Base-by-base conservation (phyloP, 2,113 vertebrate genomes). In the Illadopsis cleaveri region DNA sequence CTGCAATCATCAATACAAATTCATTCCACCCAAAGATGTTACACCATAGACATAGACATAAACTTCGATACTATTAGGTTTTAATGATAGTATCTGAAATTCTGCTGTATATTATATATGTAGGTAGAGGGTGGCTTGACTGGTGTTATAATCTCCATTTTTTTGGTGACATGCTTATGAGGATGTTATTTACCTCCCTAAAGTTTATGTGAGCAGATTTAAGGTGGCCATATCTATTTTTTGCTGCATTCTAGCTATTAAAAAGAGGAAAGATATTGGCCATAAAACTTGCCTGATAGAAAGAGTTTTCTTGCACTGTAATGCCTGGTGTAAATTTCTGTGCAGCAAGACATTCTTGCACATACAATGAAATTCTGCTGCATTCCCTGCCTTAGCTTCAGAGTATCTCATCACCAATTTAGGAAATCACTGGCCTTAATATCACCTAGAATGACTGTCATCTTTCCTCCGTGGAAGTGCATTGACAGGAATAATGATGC, bases 401-500 rank as follows among this genome's bases (percentile, higher is more conserved):
- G 35, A 69, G 35, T 62, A 69, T 57, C 42, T 92, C 47, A 48
- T 80, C 89, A 85, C 25, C 30, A 79, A 58, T 87, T 91, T 76
- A 90, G 70, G 69, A 87, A 95, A 88, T 70, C 48, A 73, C 45
- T 82, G 37, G 69, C 77, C 70, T 87, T 82, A 66, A 22, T 89
- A 87, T 96, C 45, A 66, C 25, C 62, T 82, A 66, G 23, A 86
- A 89, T 85, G 80, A 64, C 62, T 96, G 73, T 94, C 84, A 92
- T 97, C 95, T 93, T 96, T 96, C 62, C 89, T 96, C 64, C 6
- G 2, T 92, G 90, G 69, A 48, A 94, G 76, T 89, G 65, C 57
- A 70, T 94, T 96, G 95, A 90, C 91, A 95, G 61, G 40, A 97
- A 97, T 97, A 96, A 96, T 95, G 92, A 93, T 96, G 93, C 86